These are phyloP conservation scores for Cichlasoma orientale DNA, from an alignment of 2,797 vertebrate genomes.

Conservation along the genomic window DNA sequence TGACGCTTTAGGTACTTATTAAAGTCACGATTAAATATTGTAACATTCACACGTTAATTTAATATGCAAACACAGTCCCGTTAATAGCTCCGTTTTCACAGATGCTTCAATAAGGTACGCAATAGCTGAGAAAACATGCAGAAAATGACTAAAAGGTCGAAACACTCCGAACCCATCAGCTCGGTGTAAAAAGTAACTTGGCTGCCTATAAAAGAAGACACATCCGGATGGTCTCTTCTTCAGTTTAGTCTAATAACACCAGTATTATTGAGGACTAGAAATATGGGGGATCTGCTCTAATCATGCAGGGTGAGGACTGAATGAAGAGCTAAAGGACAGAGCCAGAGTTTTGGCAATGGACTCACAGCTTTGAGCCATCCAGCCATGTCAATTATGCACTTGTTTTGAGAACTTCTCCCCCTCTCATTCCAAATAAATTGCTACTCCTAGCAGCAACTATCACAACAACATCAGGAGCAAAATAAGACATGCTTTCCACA, in stretches of 20 bases:
- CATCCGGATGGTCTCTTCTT: background rate
- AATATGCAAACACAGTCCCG: background rate
- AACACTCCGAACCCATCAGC: background rate
- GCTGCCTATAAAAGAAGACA: background rate
- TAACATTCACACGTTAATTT: background rate
- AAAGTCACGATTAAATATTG: background rate
- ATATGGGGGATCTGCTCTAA: background rate
- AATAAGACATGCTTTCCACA: background rate
- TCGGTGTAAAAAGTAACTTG: background rate
- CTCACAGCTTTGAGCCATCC: background rate
- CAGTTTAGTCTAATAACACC: background rate
- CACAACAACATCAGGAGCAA: background rate
- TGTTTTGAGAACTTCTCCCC: background rate
- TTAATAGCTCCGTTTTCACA: background rate
- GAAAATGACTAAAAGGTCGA: background rate
- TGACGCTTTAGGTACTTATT: background rate
- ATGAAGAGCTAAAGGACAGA: background rate
- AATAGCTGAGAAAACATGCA: background rate
- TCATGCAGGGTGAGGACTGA: background rate
- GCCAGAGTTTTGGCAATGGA: background rate
- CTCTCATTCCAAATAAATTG: background rate
- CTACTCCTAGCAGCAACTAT: background rate
- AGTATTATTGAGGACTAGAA: background rate
- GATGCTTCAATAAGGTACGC: background rate
- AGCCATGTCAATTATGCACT: background rate